Conservation (phyloP, 2,113 vertebrate species). For the Dicaeum eximium region DNA sequence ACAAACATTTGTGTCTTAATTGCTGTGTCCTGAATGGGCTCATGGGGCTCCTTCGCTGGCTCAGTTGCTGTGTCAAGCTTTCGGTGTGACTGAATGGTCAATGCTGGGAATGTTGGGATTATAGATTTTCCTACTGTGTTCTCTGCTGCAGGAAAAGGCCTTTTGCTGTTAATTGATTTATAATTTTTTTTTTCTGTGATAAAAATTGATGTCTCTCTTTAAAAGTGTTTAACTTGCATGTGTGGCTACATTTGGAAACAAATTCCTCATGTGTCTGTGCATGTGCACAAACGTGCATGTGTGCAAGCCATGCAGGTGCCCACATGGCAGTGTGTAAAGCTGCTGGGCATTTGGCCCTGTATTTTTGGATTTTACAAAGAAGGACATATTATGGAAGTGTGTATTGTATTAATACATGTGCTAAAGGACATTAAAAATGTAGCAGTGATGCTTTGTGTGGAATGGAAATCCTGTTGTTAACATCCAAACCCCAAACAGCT, state of each 20-base stretch:
- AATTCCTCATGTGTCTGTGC: background rate
- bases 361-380: background rate
- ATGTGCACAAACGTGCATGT: accelerated
- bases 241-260: background rate
- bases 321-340: background rate
- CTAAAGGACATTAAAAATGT: background rate
- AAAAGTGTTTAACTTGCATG: background rate
- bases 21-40: background rate
- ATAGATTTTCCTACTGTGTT: background rate
- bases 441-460: background rate
- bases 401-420: background rate
- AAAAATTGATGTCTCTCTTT: background rate
- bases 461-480: background rate
- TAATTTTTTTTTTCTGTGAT: background rate
- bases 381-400: background rate
- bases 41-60: accelerated
- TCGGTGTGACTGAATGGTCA: background rate
- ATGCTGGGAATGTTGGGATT: background rate
- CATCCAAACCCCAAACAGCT: background rate
- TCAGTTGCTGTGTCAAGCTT: background rate
- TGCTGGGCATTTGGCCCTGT: background rate
- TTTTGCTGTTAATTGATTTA: background rate
- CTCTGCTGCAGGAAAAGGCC: background rate
- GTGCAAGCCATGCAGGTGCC: background rate
- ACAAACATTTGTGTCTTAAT: background rate